Evolutionary conservation across 2,888 invertebrate species (phyloP).

Genomic region (Dendrolimus houi): DNA sequence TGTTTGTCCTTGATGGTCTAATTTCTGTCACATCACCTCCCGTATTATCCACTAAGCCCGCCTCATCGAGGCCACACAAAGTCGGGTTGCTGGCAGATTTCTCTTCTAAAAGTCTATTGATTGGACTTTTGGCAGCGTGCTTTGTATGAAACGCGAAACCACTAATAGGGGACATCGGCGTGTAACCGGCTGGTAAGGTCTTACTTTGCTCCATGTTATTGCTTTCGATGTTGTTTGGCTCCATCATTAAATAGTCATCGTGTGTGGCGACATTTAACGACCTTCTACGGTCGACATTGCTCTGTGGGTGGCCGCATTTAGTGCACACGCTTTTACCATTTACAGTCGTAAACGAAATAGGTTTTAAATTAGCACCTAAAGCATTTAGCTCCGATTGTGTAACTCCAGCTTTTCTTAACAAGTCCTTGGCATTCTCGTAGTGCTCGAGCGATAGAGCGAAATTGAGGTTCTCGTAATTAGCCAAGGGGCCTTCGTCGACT

Average conservation of each 20-base stretch:
- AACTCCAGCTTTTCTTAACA: constrained; percentile 75
- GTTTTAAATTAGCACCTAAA: constrained; percentile 42
- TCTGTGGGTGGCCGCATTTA: constrained; percentile 78
- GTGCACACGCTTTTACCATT: constrained; percentile 59
- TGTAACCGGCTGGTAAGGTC: constrained; percentile 71
- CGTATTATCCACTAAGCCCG: constrained; percentile 4
- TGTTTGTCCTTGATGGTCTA: constrained; percentile 8
- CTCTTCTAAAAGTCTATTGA: constrained; percentile 55
- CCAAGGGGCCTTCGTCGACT: constrained; percentile 62
- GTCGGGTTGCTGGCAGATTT: constrained; percentile 84
- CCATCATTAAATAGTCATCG: constrained; percentile 83
- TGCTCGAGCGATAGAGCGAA: constrained; percentile 86
- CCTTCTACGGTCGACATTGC: constrained; percentile 2
- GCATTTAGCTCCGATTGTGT: constrained; percentile 69
- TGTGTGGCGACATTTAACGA: constrained; percentile 11
- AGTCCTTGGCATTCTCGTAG: constrained; percentile 87
- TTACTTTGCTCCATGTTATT: constrained; percentile 31
- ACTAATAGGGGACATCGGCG: constrained; percentile 84
- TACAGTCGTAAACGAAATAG: constrained; percentile 29
- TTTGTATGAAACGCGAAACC: constrained; percentile 58
- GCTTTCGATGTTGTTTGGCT: constrained; percentile 65
- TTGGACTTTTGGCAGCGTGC: constrained; percentile 40
- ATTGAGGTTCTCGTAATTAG: constrained; percentile 84
- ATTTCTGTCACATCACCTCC: constrained; percentile 7
- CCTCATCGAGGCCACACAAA: constrained; percentile 57